Evolutionary conservation across 2,888 invertebrate genomes (phyloP), one percentile per base, ranked within the genome.

Genomic region (Lycophotia porphyrea): DNA sequence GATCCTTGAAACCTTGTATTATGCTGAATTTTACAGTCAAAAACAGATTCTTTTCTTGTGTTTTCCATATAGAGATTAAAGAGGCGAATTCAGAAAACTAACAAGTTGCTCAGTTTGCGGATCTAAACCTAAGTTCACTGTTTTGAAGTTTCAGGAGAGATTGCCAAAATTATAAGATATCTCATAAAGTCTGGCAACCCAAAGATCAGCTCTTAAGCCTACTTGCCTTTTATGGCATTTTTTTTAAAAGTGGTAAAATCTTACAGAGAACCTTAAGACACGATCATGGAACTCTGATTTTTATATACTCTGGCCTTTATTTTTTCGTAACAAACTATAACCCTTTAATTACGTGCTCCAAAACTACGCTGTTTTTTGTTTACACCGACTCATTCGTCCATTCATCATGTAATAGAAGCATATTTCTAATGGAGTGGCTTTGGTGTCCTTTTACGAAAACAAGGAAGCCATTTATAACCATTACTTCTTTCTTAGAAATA

Each of bases 401-500:
- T 58, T 58, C 68, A 82, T 76, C 24, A 42, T 69, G 39, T 64
- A 69, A 73, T 34, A 76, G 64, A 64, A 69, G 2, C 36, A 71
- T 85, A 71, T 80, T 83, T 78, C 34, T 76, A 81, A 80, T 67
- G 18, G 44, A 64, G 27, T 39, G 44, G 13, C 31, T 65, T 27
- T 42, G 61, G 52, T 36, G 66, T 85, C 70, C 64, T 78, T 79
- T 86, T 82, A 82, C 67, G 64, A 70, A 68, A 84, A 85, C 80
- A 88, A 85, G 85, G 87, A 85, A 88, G 79, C 74, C 63, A 78
- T 88, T 85, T 52, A 72, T 68, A 58, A 66, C 39, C 18, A 52
- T 70, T 71, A 60, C 70, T 82, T 79, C 65, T 76, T 69, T 80
- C 63, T 21, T 58, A 74, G 75, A 65, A 80, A 78, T 76, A 76